Percentiles rank a stretch among this genome's conserved stretches.
Evolutionary conservation across 37 sponge, comb jelly and placozoan species (phyloP).

Genomic region (Diacarnus erythraeanus): DNA sequence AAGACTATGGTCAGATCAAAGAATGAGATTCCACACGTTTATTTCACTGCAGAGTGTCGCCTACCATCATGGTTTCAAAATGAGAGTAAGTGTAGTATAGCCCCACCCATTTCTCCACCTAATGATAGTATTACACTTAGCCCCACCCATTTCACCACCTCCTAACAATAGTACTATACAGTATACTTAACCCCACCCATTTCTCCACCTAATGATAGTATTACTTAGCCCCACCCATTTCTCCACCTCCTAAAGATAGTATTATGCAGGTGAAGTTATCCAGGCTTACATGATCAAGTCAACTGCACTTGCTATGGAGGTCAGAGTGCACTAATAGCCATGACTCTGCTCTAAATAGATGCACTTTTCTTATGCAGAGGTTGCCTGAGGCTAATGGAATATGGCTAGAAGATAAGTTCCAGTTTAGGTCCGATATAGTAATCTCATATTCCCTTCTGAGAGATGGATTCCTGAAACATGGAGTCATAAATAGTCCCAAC

Average conservation of each 20-base stretch:
- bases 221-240: neutral
- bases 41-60: neutral
- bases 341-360: neutral
- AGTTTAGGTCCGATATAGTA: neutral
- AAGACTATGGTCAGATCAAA: neutral
- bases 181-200: too few relatives aligned
- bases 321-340: neutral
- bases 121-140: too few relatives aligned
- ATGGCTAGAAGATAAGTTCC: neutral
- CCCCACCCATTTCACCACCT: too few relatives aligned
- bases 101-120: too few relatives aligned
- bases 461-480: neutral
- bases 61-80: neutral
- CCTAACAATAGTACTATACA: too few relatives aligned
- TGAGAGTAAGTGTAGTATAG: neutral
- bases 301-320: neutral
- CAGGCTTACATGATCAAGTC: neutral
- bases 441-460: neutral
- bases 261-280: neutral
- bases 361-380: neutral
- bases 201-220: too few relatives aligned
- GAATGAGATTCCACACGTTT: neutral
- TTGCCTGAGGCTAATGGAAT: neutral
- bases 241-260: too few relatives aligned
- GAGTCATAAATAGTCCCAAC: neutral